Conservation (phyloP, 2,113 vertebrate species). For the Herpailurus yagouaroundi region DNA sequence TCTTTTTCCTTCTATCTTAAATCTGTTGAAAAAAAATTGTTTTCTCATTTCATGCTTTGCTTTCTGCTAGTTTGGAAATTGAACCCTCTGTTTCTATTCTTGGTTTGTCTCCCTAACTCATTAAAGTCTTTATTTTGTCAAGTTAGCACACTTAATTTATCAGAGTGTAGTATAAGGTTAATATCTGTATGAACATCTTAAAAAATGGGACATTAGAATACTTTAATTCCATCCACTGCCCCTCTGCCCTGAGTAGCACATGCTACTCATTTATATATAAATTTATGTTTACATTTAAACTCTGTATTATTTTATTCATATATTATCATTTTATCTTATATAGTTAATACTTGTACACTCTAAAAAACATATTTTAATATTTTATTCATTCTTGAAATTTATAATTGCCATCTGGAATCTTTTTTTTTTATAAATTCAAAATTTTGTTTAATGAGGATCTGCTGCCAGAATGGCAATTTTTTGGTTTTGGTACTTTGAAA, state of each 20-base stretch:
- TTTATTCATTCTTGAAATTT: background rate
- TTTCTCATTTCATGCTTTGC: background rate
- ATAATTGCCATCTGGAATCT: background rate
- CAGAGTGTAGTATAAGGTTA: background rate
- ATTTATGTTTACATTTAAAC: background rate
- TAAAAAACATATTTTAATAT: background rate
- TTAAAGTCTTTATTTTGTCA: constrained; percentile 10
- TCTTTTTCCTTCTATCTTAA: background rate
- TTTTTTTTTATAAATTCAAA: background rate
- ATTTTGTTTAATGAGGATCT: background rate
- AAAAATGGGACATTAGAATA: background rate
- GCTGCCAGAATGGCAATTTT: background rate
- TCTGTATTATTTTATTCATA: background rate
- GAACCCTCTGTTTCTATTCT: background rate
- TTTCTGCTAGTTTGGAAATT: background rate
- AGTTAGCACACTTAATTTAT: background rate
- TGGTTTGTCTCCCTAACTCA: background rate
- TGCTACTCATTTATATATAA: background rate
- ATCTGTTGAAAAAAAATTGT: background rate
- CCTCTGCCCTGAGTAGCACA: background rate
- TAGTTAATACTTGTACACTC: background rate
- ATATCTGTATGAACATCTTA: background rate
- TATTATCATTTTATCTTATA: background rate
- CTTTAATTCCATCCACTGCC: background rate
- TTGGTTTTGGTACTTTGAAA: constrained; percentile 11